Evolutionary conservation across 1,140 invertebrate species (phyloP).

Genomic region (Nasonia vitripennis): DNA sequence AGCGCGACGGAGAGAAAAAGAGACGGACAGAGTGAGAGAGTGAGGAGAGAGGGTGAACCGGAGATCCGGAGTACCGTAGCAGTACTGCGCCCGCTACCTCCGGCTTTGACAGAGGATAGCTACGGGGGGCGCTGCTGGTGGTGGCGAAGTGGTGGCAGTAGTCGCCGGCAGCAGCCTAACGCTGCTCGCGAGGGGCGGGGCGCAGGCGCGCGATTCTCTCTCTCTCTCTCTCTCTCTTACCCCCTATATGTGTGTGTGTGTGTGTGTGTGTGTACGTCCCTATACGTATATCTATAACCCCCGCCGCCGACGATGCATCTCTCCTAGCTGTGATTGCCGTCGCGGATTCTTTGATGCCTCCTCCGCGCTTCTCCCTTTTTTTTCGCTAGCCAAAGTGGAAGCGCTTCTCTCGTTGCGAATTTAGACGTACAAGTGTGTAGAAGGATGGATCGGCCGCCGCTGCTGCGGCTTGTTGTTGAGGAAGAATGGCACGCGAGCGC

Average conservation of each 20-base stretch:
- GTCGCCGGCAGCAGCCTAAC: conserved; percentile 62
- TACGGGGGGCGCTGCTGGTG: conserved; percentile 48
- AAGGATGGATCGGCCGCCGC: too few species aligned
- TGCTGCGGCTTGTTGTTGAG: background rate
- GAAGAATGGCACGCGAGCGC: background rate
- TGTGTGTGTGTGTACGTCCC: background rate
- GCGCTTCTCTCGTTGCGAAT: background rate
- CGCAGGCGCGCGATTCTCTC: conserved; percentile 52
- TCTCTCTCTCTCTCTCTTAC: conserved; percentile 51
- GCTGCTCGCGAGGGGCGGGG: conserved; percentile 55
- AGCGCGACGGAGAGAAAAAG: background rate
- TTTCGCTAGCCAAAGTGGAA: background rate
- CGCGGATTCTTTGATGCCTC: background rate
- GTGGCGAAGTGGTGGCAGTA: conserved; percentile 63
- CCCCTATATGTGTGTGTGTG: background rate
- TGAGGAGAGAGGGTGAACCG: conserved; percentile 61
- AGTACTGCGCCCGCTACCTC: conserved; percentile 66
- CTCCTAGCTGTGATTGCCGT: background rate
- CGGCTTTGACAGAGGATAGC: conserved; percentile 70
- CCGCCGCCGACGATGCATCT: background rate
- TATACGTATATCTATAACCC: background rate
- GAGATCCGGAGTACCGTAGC: conserved; percentile 69
- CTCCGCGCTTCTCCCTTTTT: too few species aligned
- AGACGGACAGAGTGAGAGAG: background rate
- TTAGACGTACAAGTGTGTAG: background rate